A percentile compares a stretch with the other conserved stretches of the same genome.
Conservation (phyloP, 2,888 invertebrate species). For the Tridacna crocea region DNA sequence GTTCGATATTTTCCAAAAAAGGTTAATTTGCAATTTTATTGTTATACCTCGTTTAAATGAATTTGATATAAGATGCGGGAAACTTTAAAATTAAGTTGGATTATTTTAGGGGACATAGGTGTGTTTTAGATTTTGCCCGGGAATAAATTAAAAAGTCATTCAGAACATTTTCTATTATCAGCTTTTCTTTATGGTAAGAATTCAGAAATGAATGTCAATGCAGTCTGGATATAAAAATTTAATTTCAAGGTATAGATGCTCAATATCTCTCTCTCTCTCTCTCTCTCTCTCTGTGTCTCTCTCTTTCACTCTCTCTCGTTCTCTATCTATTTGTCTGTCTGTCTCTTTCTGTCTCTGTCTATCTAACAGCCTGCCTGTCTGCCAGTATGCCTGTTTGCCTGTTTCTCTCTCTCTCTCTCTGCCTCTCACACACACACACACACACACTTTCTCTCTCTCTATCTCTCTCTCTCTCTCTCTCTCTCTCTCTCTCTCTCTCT, state of each 20-base stretch:
- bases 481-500: constrained; percentile 1
- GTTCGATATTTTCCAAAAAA: no score
- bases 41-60: no score
- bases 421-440: neutral
- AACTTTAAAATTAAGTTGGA: no score
- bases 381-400: neutral
- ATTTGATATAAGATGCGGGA: no score
- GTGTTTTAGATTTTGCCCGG: no score
- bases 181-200: no score
- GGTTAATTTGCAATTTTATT: no score
- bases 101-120: no score
- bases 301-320: neutral
- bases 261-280: constrained; percentile 1
- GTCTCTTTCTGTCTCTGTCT: neutral
- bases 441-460: neutral
- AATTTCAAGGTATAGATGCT: neutral
- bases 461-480: neutral
- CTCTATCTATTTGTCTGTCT: neutral
- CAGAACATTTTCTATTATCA: no score
- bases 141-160: no score
- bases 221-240: no score
- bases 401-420: neutral
- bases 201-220: no score
- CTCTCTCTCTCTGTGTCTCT: neutral
- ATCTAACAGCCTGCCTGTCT: neutral